phyloP scores from a whole-genome alignment of 2,888 invertebrate genomes.

The Cosmia pyralina region DNA sequence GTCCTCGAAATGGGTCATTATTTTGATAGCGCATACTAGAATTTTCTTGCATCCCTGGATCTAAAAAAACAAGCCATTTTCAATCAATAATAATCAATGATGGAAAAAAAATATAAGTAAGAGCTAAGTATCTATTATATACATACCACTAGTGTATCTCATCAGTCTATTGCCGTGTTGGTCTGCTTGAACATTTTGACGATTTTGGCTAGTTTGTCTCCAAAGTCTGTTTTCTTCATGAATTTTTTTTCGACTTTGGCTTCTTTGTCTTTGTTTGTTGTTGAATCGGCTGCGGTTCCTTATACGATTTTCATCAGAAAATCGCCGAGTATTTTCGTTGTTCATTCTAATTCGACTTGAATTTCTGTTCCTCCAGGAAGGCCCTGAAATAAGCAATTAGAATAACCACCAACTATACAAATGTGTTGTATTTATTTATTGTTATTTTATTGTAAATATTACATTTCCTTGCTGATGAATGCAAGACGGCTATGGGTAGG shows the following conservation, averaged over 20 bases:
- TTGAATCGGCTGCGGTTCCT: background rate
- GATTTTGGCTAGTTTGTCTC: background rate
- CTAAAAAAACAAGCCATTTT: conserved; percentile 17
- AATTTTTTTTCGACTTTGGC: conserved; percentile 1
- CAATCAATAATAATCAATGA: background rate
- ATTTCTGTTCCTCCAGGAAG: conserved; percentile 1
- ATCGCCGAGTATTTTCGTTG: background rate
- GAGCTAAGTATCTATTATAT: too few species aligned
- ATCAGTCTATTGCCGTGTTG: background rate
- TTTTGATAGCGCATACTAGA: background rate
- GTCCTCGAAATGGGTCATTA: conserved; percentile 8
- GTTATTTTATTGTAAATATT: too few species aligned
- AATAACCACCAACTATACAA: background rate
- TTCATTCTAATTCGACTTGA: background rate
- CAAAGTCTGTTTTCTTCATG: conserved; percentile 10
- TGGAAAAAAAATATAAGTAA: background rate
- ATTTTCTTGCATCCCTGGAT: background rate
- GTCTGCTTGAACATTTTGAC: background rate
- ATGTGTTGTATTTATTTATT: too few species aligned
- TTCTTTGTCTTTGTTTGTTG: conserved; percentile 1
- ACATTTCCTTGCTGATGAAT: too few species aligned
- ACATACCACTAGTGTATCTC: conserved; percentile 32
- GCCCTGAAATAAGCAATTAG: background rate
- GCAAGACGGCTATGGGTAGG: too few species aligned
- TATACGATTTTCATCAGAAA: conserved; percentile 2